Evolutionary conservation across 2,113 vertebrate species (phyloP).

Genomic region (Phyllostomus hastatus): DNA sequence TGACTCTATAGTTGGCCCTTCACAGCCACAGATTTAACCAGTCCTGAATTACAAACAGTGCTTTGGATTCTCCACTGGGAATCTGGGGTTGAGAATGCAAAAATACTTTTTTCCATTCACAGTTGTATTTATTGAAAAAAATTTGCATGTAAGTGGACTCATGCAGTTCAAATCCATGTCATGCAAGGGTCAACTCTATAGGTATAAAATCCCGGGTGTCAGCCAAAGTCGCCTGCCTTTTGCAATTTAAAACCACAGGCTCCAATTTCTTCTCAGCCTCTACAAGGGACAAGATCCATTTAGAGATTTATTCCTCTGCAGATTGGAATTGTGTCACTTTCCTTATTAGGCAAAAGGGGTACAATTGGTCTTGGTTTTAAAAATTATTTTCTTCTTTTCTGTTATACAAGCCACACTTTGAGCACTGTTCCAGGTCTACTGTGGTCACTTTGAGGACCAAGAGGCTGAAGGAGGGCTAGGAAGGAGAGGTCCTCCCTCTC

Average conservation of each 20-base stretch:
- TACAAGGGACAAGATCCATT: not conserved
- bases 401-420: not conserved
- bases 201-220: not conserved
- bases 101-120: not conserved
- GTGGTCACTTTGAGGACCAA: not conserved
- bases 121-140: not conserved
- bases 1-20: not conserved
- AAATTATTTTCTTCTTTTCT: not conserved
- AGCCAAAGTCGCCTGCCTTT: not conserved
- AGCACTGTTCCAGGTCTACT: not conserved
- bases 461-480: not conserved
- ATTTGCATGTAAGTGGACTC: not conserved
- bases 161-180: not conserved
- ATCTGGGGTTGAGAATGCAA: not conserved
- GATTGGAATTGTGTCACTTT: not conserved
- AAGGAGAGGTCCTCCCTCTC: not conserved
- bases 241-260: not conserved
- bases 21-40: not conserved
- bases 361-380: not conserved
- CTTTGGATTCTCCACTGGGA: not conserved
- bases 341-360: conserved; percentile 26
- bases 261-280: not conserved
- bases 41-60: not conserved
- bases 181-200: not conserved
- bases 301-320: not conserved